Percentiles rank a stretch among this genome's conserved stretches.
Evolutionary conservation across 2,113 vertebrate species (phyloP).

Genomic region (Cyanoliseus patagonus): DNA sequence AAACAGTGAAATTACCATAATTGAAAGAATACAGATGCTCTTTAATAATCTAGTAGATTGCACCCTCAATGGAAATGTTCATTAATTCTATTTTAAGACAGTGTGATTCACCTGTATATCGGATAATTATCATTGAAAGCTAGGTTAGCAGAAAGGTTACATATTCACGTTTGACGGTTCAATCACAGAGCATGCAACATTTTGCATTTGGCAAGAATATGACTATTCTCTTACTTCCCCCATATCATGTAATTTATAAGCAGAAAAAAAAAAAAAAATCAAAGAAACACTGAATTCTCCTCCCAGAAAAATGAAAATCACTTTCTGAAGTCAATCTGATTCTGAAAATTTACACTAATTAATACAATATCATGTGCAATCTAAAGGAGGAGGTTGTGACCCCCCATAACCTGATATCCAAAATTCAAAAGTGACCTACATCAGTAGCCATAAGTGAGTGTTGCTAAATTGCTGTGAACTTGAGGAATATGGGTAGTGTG

Average conservation of each 20-base stretch:
- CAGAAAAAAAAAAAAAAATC: not conserved
- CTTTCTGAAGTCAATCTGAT: not conserved
- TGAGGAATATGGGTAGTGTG: rapidly evolving
- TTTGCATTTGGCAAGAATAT: not conserved
- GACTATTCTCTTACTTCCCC: not conserved
- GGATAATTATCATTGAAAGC: constrained; percentile 56
- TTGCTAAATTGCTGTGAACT: not conserved
- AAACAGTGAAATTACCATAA: constrained; percentile 66
- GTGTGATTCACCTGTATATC: constrained; percentile 51
- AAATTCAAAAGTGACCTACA: not conserved
- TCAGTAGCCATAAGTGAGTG: not conserved
- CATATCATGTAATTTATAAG: not conserved
- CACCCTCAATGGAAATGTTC: constrained; percentile 46
- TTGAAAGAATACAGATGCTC: constrained; percentile 67
- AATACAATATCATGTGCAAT: not conserved
- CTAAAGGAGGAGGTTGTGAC: not conserved
- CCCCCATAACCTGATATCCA: not conserved
- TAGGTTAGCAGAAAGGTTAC: constrained; percentile 63
- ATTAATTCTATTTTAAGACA: constrained; percentile 72
- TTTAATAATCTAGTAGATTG: constrained; percentile 70
- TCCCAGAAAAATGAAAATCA: not conserved
- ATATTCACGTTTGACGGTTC: constrained; percentile 39
- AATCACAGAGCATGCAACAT: not conserved
- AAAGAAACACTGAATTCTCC: not conserved
- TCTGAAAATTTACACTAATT: not conserved